Evolutionary conservation across 1,140 invertebrate species (phyloP), one percentile per base, ranked within the genome.

Genomic region (Pogonomyrmex barbatus): DNA sequence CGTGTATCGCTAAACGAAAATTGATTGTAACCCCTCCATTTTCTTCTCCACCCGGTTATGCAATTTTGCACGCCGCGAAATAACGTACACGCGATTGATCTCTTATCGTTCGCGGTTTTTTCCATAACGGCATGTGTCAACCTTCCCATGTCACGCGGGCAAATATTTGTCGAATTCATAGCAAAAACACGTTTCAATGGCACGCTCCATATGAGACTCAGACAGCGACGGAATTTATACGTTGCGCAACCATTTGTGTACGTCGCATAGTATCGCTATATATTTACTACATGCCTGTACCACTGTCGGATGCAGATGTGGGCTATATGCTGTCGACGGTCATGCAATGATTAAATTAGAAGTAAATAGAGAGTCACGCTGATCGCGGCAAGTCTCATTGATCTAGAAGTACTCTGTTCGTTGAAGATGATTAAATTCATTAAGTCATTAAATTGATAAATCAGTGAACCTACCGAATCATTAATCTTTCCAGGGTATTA

Each of bases 81-180:
- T 88, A 88, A 86, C 83, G 36, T 62, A 60, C 50, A 45, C n/a
- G 42, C 63, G 82, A 89, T 89, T 87, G 82, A 88, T 86, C 75
- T 76, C 45, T 70, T 68, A 76, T 88, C 76, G 70, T 42, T 30
- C 24, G 39, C 45, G 42, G 87, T 86, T 89, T 76, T 82, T 86
- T 82, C 56, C 76, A 81, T 86, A 85, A 71, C 36, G 42, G 56
- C 47, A 67, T 62, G 47, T 78, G 73, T 79, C 78, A 68, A 47
- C 71, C 84, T 84, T 85, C 85, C 85, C 86, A 81, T 89, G 82
- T 87, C 79, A 65, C 73, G 73, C 79, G 5, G 78, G 89, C 79
- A 90, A 90, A 90, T 90, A 89, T 90, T 90, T 90, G 79, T 78
- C 47, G 77, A 76, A 89, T 70, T 85, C 68, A 82, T 58, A 87